Base-by-base conservation (phyloP, 2,888 invertebrate genomes). In the Drosophila paracracens region DNA sequence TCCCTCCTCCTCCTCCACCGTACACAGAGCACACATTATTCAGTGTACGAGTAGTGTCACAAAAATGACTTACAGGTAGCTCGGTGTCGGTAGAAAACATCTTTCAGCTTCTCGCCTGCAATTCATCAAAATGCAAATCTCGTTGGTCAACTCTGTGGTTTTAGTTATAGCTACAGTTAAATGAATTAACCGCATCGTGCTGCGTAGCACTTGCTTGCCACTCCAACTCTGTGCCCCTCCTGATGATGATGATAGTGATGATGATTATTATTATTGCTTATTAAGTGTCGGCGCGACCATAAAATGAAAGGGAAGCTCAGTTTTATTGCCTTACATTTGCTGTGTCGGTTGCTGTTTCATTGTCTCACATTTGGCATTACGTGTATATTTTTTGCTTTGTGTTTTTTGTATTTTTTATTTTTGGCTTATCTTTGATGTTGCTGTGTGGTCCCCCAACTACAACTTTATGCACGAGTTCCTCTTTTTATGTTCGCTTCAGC, bases 121-220 rank as follows among this genome's bases (percentile, higher is more conserved):
- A 90, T 91, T 91, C 90, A 91, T 91, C 92, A 91, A 91, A 91
- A 91, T 91, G 90, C 91, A 89, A 85, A 90, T 83, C 83, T 90
- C 80, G 84, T 91, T 83, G 83, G 38, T 33, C 62, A 81, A 83
- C 81, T 81, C 81, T 71, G 66, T 76, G 66, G 69, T 52, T 66
- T 68, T 50, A 46, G 60, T 33, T 57, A 25, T 10, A 38, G 21
- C 29, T 35, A 50, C 27, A 38, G 21, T 54, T 50, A 70, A 70
- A 51, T 73, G 63, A 53, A 67, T 48, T 67, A 63, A 70, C 61
- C 46, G 57, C 54, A 52, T 66, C 61, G 59, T 64, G 69, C 65
- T 75, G 79, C 79, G 74, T 81, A 80, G 79, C 82, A 81, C 82
- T 81, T 74, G 71, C 27, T 43, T 65, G 53, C 66, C 52, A 46